Evolutionary conservation across 2,888 invertebrate species (phyloP), one percentile per base, ranked within the genome.

Genomic region (Dromius quadrimaculatus): DNA sequence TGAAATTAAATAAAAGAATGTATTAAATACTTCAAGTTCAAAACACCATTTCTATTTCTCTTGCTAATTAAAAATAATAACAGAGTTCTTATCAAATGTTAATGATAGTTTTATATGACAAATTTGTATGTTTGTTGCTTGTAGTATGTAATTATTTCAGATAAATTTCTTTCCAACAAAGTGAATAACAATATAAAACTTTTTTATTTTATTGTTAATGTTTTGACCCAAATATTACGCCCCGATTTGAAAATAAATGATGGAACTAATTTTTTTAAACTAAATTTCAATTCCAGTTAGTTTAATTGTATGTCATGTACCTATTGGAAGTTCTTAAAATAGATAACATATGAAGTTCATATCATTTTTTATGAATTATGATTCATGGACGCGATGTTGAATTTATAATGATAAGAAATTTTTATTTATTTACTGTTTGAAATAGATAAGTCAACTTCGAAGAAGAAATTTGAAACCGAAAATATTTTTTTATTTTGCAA

Each of bases 71-170:
- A 9, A 54, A 23, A 28, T 28, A 23, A 54, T 23, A 15, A 28
- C 15, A 17, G 13, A 9, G 13, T 41, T 41, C 50, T 54, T 54
- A 54, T 54, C 50, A 13, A 28, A 4, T 15, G 13, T 2, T 54
- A 54, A 54, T 54, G 23, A 23, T 13, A 15, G 28, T 54, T 54
- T 54, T 28, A 54, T 28, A 54, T 54, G 23, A 54, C 28, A 20
- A 22, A 23, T 47, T n/a, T 28, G 19, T 32, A 13, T 54, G 15
- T 13, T 15, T 6, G 15, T 11, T 6, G 36, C 2, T 36, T 11
- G n/a, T 9, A 28, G 20, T 47, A 22, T 11, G 23, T 13, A 28
- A 1, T 13, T 28, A 50, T 8, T 50, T n/a, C 6, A 19, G 22
- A 22, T 47, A 47, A 47, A 2, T n/a, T 23, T n/a, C n/a, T 28